Evolutionary conservation across 2,888 invertebrate genomes (phyloP), one percentile per base, ranked within the genome.

Genomic region (Geophilus truncorum): DNA sequence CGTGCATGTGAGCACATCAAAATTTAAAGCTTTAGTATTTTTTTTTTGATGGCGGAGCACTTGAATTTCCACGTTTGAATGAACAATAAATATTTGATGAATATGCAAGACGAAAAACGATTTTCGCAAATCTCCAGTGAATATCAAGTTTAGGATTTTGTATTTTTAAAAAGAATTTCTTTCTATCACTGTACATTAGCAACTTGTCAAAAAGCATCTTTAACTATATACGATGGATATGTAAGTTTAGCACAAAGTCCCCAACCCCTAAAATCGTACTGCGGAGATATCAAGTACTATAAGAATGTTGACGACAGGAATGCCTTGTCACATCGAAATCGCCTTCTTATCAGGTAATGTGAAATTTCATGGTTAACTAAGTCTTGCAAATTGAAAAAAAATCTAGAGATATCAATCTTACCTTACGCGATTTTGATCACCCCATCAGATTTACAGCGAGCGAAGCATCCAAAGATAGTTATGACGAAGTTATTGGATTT

Each of bases 261-360:
- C 0, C 81, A 83, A 28, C 83, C 83, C 30, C 82, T 86, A 80
- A 85, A 85, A 81, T 84, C 84, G 78, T 88, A 87, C 82, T 88
- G 88, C 83, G 88, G 88, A 12, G 87, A 87, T 82, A 84, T 86
- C n/a, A 83, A 85, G 30, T 88, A 88, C 82, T 87, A 88, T 83
- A 86, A 86, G 82, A 87, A 86, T 34, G 87, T 87, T 32, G 87
- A 87, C 30, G 87, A 87, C 83, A 85, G 86, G 81, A 86, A 86
- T 18, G 85, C 87, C 76, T 83, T 88, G 77, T 87, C 87, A 0
- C 84, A 85, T 7, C 83, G 86, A 34, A 88, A 88, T 84, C 85
- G 87, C 80, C 83, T 88, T 12, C 82, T 87, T 21, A 83, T 87
- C 77, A 85, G 85, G 84, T 86, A 77, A 23, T 21, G 80, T 57